Percentiles rank a stretch among this genome's conserved stretches.
Evolutionary conservation across 2,797 vertebrate genomes (phyloP).

Genomic region (Intellagama lesueurii): DNA sequence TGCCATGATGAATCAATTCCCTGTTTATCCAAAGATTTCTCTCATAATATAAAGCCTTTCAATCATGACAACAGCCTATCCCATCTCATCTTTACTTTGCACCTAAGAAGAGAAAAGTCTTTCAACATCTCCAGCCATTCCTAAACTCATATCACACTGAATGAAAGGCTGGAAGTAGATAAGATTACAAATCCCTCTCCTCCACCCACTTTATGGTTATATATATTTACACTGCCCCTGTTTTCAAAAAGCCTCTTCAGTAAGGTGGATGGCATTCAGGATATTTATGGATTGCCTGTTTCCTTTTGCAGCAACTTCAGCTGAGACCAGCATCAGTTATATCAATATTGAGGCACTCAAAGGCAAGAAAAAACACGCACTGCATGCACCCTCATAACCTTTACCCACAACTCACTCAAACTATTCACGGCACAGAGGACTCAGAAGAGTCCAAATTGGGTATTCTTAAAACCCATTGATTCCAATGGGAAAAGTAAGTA

Average conservation of each 20-base stretch:
- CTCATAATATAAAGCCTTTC: slow-evolving; percentile 78
- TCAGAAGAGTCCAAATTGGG: background rate
- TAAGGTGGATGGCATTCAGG: slow-evolving; percentile 61
- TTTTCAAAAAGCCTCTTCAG: slow-evolving; percentile 70
- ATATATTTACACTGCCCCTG: slow-evolving; percentile 41
- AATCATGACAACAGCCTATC: slow-evolving; percentile 59
- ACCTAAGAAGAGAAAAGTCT: slow-evolving; percentile 71
- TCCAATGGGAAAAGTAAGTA: background rate
- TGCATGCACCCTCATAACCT: slow-evolving; percentile 66
- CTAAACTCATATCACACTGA: slow-evolving; percentile 66
- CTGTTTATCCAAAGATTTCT: slow-evolving; percentile 75
- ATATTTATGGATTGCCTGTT: slow-evolving; percentile 70
- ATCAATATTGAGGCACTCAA: slow-evolving; percentile 65
- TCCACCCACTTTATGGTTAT: background rate
- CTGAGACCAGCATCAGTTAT: slow-evolving; percentile 69
- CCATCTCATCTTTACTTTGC: slow-evolving; percentile 74
- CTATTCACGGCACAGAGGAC: background rate
- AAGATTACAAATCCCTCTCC: slow-evolving; percentile 58
- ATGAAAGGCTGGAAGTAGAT: slow-evolving; percentile 62
- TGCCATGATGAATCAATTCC: slow-evolving; percentile 73
- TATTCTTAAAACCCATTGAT: slow-evolving; percentile 46
- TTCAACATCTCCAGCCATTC: slow-evolving; percentile 73
- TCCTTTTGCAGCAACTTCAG: slow-evolving; percentile 72
- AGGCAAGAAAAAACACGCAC: slow-evolving; percentile 62
- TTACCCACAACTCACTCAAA: slow-evolving; percentile 47